These are phyloP conservation scores for Mesocentrotus franciscanus DNA, from an alignment of 53 echinoderm and acorn worm species.

Conservation along the genomic window DNA sequence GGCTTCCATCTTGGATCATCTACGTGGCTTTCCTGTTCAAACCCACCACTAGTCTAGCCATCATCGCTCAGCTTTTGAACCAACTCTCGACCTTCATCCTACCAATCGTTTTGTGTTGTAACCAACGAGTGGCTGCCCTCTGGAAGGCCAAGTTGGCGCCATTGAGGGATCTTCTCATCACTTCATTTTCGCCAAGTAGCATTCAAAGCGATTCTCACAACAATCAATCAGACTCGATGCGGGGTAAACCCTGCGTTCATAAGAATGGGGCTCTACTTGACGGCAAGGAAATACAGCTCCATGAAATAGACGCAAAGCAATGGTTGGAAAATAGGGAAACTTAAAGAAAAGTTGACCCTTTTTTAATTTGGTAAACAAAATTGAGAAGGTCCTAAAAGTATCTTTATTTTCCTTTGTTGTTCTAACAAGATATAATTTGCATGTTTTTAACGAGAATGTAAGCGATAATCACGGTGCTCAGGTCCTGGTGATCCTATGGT, in stretches of 20 bases:
- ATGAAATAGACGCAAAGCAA: neutral
- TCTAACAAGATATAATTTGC: too few relatives aligned
- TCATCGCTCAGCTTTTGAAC: constrained; percentile 34
- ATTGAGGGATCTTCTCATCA: neutral
- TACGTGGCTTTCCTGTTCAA: constrained; percentile 18
- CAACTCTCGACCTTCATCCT: constrained; percentile 46
- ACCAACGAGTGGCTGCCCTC: constrained; percentile 9
- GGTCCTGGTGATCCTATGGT: too few relatives aligned
- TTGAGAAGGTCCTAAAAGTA: too few relatives aligned
- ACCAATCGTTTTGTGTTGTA: constrained; percentile 54
- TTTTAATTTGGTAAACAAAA: too few relatives aligned
- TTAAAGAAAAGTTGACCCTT: too few relatives aligned
- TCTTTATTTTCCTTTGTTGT: too few relatives aligned
- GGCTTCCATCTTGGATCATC: constrained; percentile 47
- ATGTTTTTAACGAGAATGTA: too few relatives aligned
- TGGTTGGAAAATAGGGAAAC: too few relatives aligned
- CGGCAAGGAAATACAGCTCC: neutral
- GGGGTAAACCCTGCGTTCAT: neutral
- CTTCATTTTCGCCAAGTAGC: neutral
- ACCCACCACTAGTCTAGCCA: neutral
- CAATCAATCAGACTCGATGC: neutral
- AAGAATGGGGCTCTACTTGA: neutral
- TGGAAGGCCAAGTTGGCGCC: constrained; percentile 34
- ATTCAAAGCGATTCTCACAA: neutral
- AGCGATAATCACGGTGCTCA: too few relatives aligned